phyloP scores from a whole-genome alignment of 1,140 invertebrate genomes.

The Drosophila bocqueti region DNA sequence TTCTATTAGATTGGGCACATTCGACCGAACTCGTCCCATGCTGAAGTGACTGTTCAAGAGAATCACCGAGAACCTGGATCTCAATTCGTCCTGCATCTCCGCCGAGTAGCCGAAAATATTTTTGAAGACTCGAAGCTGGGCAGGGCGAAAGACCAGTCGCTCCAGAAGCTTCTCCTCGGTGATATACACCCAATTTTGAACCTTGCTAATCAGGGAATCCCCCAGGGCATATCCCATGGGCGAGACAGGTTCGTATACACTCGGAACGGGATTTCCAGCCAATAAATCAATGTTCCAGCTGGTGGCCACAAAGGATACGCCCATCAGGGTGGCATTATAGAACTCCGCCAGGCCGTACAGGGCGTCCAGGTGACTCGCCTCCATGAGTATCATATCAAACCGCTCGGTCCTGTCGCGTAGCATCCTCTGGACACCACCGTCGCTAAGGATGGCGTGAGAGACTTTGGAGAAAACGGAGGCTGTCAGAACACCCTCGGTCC shows the following conservation, averaged over 20 bases:
- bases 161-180: slow-evolving; percentile 48
- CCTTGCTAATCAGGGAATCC: slow-evolving; percentile 79
- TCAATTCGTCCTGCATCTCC: slow-evolving; percentile 18
- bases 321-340: slow-evolving; percentile 58
- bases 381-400: slow-evolving; percentile 69
- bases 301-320: slow-evolving; percentile 36
- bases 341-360: slow-evolving; percentile 56
- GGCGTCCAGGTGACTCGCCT: slow-evolving; percentile 50
- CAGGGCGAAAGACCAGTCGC: slow-evolving; percentile 36
- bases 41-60: slow-evolving; percentile 68
- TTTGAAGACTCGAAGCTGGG: slow-evolving; percentile 64
- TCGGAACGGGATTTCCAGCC: slow-evolving; percentile 60
- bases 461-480: slow-evolving; percentile 18
- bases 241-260: slow-evolving; percentile 68
- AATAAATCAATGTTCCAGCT: slow-evolving; percentile 43
- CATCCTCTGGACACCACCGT: slow-evolving; percentile 44
- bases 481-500: slow-evolving; percentile 13
- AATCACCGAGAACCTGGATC: slow-evolving; percentile 49
- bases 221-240: slow-evolving; percentile 58
- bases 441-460: slow-evolving; percentile 18
- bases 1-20: slow-evolving; percentile 69
- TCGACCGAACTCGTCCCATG: slow-evolving; percentile 53
- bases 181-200: slow-evolving; percentile 73
- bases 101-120: slow-evolving; percentile 59
- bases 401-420: slow-evolving; percentile 25